These are phyloP conservation scores for Drosophila sproati DNA, from an alignment of 1,140 invertebrate genomes.

Conservation along the genomic window DNA sequence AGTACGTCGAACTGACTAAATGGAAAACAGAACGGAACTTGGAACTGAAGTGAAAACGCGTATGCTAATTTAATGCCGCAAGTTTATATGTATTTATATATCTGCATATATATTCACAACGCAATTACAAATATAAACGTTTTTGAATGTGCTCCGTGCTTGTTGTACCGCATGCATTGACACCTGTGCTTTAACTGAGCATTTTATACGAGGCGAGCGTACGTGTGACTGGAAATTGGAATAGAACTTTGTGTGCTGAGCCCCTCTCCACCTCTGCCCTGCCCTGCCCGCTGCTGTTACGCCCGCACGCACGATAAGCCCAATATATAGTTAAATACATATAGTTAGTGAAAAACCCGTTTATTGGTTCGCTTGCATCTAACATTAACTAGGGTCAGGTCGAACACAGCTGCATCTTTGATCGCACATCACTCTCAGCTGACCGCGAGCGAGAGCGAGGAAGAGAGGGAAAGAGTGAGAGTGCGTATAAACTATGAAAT, in stretches of 20 bases:
- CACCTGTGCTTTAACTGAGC: conserved; percentile 49
- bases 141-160: conserved; percentile 1
- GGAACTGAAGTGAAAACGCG: conserved; percentile 33
- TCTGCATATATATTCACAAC: neutral
- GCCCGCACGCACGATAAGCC: conserved; percentile 6
- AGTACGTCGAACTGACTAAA: conserved; percentile 6
- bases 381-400: conserved; percentile 20
- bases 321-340: neutral
- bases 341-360: neutral
- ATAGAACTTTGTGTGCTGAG: conserved; percentile 1
- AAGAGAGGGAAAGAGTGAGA: no score
- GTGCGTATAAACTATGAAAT: neutral
- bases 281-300: neutral
- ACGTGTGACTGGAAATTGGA: conserved; percentile 1
- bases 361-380: neutral
- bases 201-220: neutral
- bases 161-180: conserved; percentile 41
- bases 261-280: no score
- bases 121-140: neutral
- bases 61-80: conserved; percentile 56
- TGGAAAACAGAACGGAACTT: neutral
- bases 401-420: neutral
- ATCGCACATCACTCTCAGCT: neutral
- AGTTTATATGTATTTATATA: conserved; percentile 17
- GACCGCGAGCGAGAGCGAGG: no score